Percentiles rank a stretch among this genome's conserved stretches.
Evolutionary conservation across 2,888 invertebrate genomes (phyloP).

Genomic region (Acrobasis suavella): DNA sequence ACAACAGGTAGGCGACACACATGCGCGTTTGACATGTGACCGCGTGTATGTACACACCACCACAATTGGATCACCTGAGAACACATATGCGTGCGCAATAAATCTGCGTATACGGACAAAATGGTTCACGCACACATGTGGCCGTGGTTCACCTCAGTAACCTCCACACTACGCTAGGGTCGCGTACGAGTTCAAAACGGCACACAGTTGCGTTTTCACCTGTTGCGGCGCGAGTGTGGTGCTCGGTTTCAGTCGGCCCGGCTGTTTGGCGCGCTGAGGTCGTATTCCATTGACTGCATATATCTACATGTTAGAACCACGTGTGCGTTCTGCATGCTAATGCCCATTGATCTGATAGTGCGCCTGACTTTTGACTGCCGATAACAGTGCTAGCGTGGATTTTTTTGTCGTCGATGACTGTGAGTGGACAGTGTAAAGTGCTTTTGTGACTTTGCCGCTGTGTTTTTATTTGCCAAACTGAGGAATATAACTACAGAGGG

Average conservation of each 20-base stretch:
- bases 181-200: slow-evolving; percentile 66
- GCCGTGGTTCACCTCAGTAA: slow-evolving; percentile 62
- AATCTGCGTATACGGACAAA: slow-evolving; percentile 75
- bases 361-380: slow-evolving; percentile 58
- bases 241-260: slow-evolving; percentile 73
- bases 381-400: slow-evolving; percentile 51
- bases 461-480: slow-evolving; percentile 67
- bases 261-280: slow-evolving; percentile 75
- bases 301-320: slow-evolving; percentile 50
- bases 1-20: slow-evolving; percentile 75
- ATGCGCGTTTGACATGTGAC: slow-evolving; percentile 71
- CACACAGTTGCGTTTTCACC: slow-evolving; percentile 78
- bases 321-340: slow-evolving; percentile 64
- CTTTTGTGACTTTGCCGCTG: slow-evolving; percentile 62
- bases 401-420: slow-evolving; percentile 39
- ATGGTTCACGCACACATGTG: slow-evolving; percentile 67
- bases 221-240: slow-evolving; percentile 67
- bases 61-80: slow-evolving; percentile 66
- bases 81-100: slow-evolving; percentile 61
- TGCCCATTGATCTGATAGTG: slow-evolving; percentile 61
- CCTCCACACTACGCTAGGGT: slow-evolving; percentile 72
- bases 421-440: slow-evolving; percentile 68
- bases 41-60: slow-evolving; percentile 53
- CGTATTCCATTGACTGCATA: slow-evolving; percentile 50
- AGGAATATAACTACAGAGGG: slow-evolving; percentile 69